Percentiles rank a stretch among this genome's conserved stretches.
These are phyloP conservation scores for Tadarida brasiliensis DNA, from an alignment of 2,797 vertebrate species.

Conservation along the genomic window DNA sequence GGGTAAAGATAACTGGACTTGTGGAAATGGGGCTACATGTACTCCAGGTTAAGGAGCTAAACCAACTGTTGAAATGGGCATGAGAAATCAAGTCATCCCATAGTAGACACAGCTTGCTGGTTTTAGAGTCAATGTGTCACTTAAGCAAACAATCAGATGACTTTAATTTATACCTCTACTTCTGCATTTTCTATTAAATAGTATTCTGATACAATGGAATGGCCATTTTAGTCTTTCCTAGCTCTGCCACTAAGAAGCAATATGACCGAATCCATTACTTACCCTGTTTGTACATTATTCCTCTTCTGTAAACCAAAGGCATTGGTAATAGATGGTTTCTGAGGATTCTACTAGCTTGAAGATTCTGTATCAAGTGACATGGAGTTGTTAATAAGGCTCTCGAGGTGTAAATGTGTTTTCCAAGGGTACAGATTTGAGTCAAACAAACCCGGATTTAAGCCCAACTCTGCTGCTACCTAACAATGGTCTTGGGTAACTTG, in stretches of 20 bases:
- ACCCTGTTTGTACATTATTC: neutral
- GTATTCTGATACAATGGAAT: neutral
- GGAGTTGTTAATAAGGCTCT: neutral
- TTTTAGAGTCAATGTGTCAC: neutral
- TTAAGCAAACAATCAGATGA: neutral
- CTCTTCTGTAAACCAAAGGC: neutral
- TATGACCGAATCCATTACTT: neutral
- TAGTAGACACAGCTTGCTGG: neutral
- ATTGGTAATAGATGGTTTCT: neutral
- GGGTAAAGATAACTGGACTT: neutral
- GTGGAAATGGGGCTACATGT: neutral
- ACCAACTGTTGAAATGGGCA: neutral
- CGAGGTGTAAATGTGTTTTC: neutral
- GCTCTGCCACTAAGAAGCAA: neutral
- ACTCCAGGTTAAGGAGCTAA: neutral
- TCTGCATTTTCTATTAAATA: conserved; percentile 15
- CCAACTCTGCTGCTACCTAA: neutral
- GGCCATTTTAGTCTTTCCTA: neutral
- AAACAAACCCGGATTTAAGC: neutral
- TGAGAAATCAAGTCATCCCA: neutral
- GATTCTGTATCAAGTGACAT: neutral
- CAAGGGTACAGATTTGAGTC: neutral
- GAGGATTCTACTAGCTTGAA: neutral
- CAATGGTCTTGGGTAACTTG: neutral
- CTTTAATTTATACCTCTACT: neutral